Evolutionary conservation across 2,888 invertebrate species (phyloP).

Genomic region (Epistrophe grossulariae): DNA sequence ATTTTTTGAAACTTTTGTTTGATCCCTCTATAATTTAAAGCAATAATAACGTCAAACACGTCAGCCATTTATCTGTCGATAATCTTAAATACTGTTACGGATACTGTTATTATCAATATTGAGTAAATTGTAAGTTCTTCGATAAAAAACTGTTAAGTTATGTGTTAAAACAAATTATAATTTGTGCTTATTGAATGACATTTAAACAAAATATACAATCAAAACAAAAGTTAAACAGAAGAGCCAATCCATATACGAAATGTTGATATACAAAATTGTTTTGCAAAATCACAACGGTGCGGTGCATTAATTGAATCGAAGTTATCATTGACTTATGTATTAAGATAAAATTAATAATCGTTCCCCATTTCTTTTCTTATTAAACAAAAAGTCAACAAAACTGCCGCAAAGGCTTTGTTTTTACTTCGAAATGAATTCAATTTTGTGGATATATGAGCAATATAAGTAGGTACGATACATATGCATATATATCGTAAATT

Average conservation of each 20-base stretch:
- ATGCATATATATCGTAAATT: neutral
- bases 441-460: conserved; percentile 21
- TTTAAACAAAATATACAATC: neutral
- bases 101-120: too few relatives aligned
- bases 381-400: conserved; percentile 38
- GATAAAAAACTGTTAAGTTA: too few relatives aligned
- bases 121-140: too few relatives aligned
- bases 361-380: conserved; percentile 35
- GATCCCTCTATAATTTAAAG: too few relatives aligned
- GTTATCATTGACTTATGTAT: conserved; percentile 28
- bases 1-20: too few relatives aligned
- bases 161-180: neutral
- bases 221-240: neutral
- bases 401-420: conserved; percentile 19
- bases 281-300: conserved; percentile 13
- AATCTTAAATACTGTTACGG: too few relatives aligned
- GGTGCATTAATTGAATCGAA: conserved; percentile 43
- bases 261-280: conserved; percentile 27
- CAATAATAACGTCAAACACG: too few relatives aligned
- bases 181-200: neutral
- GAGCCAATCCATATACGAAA: neutral
- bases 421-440: conserved; percentile 43
- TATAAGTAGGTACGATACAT: neutral
- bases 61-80: too few relatives aligned
- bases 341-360: conserved; percentile 56